A percentile compares a stretch with the other conserved stretches of the same genome.
These are phyloP conservation scores for Halcyon chelicuti DNA, from an alignment of 2,797 vertebrate species.

Conservation along the genomic window DNA sequence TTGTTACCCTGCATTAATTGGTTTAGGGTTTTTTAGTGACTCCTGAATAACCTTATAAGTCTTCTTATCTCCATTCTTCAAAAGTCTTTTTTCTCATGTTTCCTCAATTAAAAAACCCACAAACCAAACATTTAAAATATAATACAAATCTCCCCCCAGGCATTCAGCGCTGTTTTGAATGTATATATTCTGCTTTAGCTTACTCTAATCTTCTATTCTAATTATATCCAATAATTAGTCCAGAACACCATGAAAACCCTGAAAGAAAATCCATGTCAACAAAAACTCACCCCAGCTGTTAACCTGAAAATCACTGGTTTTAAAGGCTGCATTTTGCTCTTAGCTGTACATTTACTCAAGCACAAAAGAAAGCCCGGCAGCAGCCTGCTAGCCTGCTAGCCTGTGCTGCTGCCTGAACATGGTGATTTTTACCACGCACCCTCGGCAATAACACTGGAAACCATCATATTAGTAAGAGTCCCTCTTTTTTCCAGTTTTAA, in stretches of 20 bases:
- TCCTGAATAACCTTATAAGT: background rate
- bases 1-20: background rate
- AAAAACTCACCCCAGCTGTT: conserved; percentile 6
- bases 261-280: background rate
- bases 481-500: background rate
- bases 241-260: conserved; percentile 32
- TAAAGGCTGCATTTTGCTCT: conserved; percentile 34
- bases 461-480: background rate
- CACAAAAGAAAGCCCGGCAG: background rate
- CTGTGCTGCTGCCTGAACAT: background rate
- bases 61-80: background rate
- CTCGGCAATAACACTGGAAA: background rate
- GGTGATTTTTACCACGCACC: background rate
- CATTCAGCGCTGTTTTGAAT: background rate
- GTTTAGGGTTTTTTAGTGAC: background rate
- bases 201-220: conserved; percentile 34
- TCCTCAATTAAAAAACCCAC: background rate
- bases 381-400: conserved; percentile 15
- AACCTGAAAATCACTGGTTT: conserved; percentile 1
- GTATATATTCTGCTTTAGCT: background rate
- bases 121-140: background rate
- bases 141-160: background rate
- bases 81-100: background rate
- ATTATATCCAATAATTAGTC: conserved; percentile 58
- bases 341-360: conserved; percentile 29